Evolutionary conservation across 2,888 invertebrate species (phyloP).

Genomic region (Hartigia nigra): DNA sequence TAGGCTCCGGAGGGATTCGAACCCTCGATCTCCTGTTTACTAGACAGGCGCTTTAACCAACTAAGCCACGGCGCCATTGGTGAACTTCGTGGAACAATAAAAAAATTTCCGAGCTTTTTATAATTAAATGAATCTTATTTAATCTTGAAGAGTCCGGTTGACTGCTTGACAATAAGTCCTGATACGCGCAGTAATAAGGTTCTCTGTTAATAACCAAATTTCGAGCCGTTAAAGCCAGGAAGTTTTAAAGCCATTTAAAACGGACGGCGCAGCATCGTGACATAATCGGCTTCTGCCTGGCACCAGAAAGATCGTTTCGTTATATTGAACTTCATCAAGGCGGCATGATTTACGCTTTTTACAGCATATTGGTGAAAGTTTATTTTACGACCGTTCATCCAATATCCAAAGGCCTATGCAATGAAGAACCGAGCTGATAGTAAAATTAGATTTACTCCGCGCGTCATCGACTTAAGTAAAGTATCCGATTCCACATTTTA

Average conservation of each 20-base stretch:
- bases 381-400: slow-evolving; percentile 32
- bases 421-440: slow-evolving; percentile 24
- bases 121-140: neutral
- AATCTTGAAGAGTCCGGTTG: neutral
- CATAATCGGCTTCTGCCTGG: neutral
- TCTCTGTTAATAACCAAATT: neutral
- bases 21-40: slow-evolving; percentile 78
- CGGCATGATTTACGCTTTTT: slow-evolving; percentile 25
- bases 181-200: neutral
- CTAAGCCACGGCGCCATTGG: slow-evolving; percentile 78
- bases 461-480: slow-evolving; percentile 23
- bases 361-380: slow-evolving; percentile 19
- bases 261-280: slow-evolving; percentile 1
- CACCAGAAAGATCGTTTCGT: neutral
- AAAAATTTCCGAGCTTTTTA: neutral
- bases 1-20: slow-evolving; percentile 75
- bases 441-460: slow-evolving; percentile 35
- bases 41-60: slow-evolving; percentile 82
- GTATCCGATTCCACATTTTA: slow-evolving; percentile 27
- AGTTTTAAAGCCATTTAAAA: neutral
- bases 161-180: neutral
- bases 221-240: neutral
- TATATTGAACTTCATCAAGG: slow-evolving; percentile 16
- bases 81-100: neutral
- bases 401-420: slow-evolving; percentile 19